Evolutionary conservation across 2,888 invertebrate genomes (phyloP).

Genomic region (Athalia rosae): DNA sequence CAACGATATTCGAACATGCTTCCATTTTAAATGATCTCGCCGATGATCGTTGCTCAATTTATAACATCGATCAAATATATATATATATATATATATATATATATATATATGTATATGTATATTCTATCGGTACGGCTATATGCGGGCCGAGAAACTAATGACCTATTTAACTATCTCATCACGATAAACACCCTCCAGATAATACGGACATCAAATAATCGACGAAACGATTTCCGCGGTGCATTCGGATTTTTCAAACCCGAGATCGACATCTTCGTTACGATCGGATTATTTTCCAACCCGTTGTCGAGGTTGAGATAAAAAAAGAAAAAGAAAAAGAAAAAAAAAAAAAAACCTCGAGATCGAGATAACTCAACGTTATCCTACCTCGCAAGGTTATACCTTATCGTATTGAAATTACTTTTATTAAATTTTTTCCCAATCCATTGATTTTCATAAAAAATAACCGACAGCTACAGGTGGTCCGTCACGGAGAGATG

Average conservation of each 20-base stretch:
- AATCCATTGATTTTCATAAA: neutral
- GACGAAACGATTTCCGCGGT: neutral
- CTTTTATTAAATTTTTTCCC: too few species aligned
- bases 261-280: slow-evolving; percentile 24
- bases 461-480: neutral
- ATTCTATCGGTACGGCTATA: slow-evolving; percentile 17
- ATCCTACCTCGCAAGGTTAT: too few species aligned
- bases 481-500: neutral
- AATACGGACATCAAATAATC: neutral
- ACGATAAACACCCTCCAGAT: neutral
- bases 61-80: slow-evolving; percentile 53
- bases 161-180: slow-evolving; percentile 36
- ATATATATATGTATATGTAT: too few species aligned
- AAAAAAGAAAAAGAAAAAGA: too few species aligned
- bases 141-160: slow-evolving; percentile 53
- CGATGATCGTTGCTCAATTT: slow-evolving; percentile 45
- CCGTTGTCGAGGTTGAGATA: neutral
- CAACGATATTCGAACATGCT: slow-evolving; percentile 51
- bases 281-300: neutral
- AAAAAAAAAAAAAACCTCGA: too few species aligned
- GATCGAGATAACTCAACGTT: too few species aligned
- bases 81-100: too few species aligned
- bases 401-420: too few species aligned
- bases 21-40: slow-evolving; percentile 53
- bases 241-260: neutral